Evolutionary conservation across 2,113 vertebrate species (phyloP), one percentile per base, ranked within the genome.

Genomic region (Hemicordylus capensis): DNA sequence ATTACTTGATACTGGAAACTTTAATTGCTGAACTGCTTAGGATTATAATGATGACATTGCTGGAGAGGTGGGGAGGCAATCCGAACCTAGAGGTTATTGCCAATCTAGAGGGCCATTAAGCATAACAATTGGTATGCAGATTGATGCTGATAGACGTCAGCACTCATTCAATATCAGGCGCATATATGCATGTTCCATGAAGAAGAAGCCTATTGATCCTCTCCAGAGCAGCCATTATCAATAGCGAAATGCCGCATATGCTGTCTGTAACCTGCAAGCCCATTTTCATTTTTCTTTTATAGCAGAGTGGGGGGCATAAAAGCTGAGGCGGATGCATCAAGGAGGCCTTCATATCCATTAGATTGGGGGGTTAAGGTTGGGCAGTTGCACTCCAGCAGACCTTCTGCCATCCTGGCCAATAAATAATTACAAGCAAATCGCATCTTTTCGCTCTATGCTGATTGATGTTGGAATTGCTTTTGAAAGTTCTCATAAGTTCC

Each of bases 401-500:
- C 94, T 92, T 94, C 81, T 91, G 95, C 95, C 86, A 91, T 94
- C 95, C 94, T 85, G 61, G 96, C 95, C 91, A 89, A 97, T 97
- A 97, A 97, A 98, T 97, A 97, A 97, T 97, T 97, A 97, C 94
- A 96, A 95, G 95, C 95, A 97, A 96, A 97, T 97, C 67, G 79
- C 90, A 94, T 95, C 96, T 96, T 76, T 96, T 96, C 96, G 94
- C 94, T 96, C 94, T 93, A 95, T 97, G 97, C 97, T 97, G 97
- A 98, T 98, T 96, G 97, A 97, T 97, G 96, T 94, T 96, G 96
- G 96, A 97, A 98, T 97, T 97, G 97, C 97, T 97, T 97, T 95
- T 97, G 97, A 97, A 98, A 97, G 97, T 97, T 97, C 97, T 97
- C 97, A 97, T 97, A 98, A 98, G 97, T 97, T 97, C 97, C 96